These are phyloP conservation scores for Tenthredo mesomela DNA, from an alignment of 2,888 invertebrate species.

Conservation along the genomic window DNA sequence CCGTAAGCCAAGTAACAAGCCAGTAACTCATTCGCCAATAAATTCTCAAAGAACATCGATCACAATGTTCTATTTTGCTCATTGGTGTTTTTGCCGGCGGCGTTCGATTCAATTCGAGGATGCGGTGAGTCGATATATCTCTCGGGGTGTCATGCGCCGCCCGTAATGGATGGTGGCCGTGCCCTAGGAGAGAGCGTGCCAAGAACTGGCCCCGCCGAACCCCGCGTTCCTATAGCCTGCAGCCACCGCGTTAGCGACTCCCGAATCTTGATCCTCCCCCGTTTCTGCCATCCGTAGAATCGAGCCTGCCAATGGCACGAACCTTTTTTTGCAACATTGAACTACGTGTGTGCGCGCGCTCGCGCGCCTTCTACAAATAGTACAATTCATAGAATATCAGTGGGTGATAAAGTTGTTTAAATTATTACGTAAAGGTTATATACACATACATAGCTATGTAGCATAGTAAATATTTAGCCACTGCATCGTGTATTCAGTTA, in stretches of 20 bases:
- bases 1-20: constrained; percentile 63
- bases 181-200: constrained; percentile 75
- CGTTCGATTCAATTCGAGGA: constrained; percentile 77
- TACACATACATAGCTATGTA: not conserved
- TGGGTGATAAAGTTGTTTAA: not conserved
- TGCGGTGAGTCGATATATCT: constrained; percentile 77
- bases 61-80: constrained; percentile 77
- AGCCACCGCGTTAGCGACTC: constrained; percentile 45
- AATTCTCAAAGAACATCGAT: constrained; percentile 75
- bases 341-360: constrained; percentile 21
- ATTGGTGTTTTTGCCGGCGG: constrained; percentile 76
- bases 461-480: not conserved
- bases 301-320: constrained; percentile 49
- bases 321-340: constrained; percentile 41
- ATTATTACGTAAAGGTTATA: not conserved
- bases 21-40: constrained; percentile 75
- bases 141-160: constrained; percentile 75
- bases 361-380: not conserved
- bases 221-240: constrained; percentile 44
- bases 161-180: constrained; percentile 76
- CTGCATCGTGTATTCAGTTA: constrained; percentile 36
- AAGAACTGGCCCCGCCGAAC: constrained; percentile 68
- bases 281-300: constrained; percentile 34
- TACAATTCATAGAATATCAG: not conserved
- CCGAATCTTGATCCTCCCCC: constrained; percentile 48